Evolutionary conservation across 2,113 vertebrate genomes (phyloP), one percentile per base, ranked within the genome.

Genomic region (Cyphomyrus plagiostoma): DNA sequence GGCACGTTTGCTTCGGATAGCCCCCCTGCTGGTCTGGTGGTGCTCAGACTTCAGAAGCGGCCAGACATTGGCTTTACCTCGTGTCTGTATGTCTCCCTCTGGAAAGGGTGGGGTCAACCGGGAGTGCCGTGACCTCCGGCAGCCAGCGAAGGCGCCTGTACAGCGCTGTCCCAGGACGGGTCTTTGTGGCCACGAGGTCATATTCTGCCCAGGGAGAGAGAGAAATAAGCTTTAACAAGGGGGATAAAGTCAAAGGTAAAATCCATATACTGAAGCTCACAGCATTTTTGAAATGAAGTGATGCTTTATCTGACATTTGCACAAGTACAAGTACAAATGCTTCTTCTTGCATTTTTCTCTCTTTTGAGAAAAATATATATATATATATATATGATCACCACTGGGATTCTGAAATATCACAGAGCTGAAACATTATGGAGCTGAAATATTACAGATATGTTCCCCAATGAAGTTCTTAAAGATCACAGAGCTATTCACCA

Each of bases 221-320:
- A 2, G 97, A 98, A 93, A 97, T 98, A 92, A 97, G 96, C 92
- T 94, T 98, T 91, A 98, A 94, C 93, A 98, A 98, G 89, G 98
- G 97, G 88, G 98, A 98, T 94, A 96, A 97, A 94, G 97, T 98
- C 94, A 98, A 98, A 97, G 98, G 98, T 98, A 93, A 93, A 92
- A 87, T 11, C 35, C 23, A 89, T 58, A 62, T n/a, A n/a, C 53
- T 0, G 13, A 50, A 87, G 66, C 80, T 88, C 9, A 49, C 39
- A 82, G 35, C 15, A 82, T 23, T 42, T 39, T 26, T 30, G 0
- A 21, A 42, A 82, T 82, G 39, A 39, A 42, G 77, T 30, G 77
- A 17, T 45, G 35, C 19, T 45, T 82, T 21, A 45, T 82, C 3
- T 82, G 77, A 66, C 62, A 66, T 66, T 26, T 26, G 23, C 58